Evolutionary conservation across 1,140 invertebrate genomes (phyloP).

Genomic region (Colletes gigas): DNA sequence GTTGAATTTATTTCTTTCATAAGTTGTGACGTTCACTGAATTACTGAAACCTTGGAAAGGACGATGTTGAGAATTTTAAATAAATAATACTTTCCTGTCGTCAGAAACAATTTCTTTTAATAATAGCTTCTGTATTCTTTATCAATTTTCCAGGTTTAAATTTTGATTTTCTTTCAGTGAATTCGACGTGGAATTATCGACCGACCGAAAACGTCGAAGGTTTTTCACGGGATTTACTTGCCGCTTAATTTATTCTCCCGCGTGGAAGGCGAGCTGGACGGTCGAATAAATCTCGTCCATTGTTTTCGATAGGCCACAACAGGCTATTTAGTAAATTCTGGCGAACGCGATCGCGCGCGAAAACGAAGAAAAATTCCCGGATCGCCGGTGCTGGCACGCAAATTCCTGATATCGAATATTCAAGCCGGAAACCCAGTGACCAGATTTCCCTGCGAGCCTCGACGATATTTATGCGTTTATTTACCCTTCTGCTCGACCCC

Average conservation of each 20-base stretch:
- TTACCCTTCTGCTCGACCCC: background rate
- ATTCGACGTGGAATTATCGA: background rate
- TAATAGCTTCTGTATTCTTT: too few relatives aligned
- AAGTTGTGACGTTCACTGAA: too few relatives aligned
- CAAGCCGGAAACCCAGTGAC: slow-evolving; percentile 18
- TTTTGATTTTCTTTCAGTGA: background rate
- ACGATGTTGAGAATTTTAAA: too few relatives aligned
- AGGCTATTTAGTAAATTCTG: slow-evolving; percentile 17
- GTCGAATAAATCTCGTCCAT: slow-evolving; percentile 17
- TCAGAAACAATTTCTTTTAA: too few relatives aligned
- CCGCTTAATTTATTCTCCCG: background rate
- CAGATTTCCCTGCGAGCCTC: background rate
- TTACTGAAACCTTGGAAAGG: too few relatives aligned
- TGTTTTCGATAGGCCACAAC: slow-evolving; percentile 16
- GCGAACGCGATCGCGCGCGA: background rate
- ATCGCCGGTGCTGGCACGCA: background rate
- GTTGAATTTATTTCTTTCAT: too few relatives aligned
- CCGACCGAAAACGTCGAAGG: background rate
- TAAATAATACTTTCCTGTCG: too few relatives aligned
- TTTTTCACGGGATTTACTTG: background rate
- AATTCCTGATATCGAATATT: slow-evolving; percentile 42
- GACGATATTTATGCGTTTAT: slow-evolving; percentile 41
- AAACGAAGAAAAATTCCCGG: slow-evolving; percentile 14
- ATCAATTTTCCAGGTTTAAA: too few relatives aligned
- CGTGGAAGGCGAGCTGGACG: background rate